Conservation (phyloP, 2,797 vertebrate genomes). For the Erpetoichthys calabaricus region DNA sequence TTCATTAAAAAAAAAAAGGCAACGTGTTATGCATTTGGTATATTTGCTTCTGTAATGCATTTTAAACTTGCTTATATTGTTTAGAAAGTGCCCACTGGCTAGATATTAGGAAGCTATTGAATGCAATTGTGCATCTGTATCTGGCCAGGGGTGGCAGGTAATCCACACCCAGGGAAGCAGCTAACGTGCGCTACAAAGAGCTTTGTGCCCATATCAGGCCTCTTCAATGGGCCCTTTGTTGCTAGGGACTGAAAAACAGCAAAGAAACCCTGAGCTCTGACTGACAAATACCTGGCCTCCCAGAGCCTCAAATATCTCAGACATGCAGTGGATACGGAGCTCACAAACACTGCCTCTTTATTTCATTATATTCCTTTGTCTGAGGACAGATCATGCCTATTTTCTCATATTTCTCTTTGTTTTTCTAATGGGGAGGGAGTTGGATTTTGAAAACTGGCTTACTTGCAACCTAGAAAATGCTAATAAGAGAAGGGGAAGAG, state of each 20-base stretch:
- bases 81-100: too few species aligned
- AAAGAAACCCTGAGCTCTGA: conserved; percentile 46
- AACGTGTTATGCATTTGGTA: too few species aligned
- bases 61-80: too few species aligned
- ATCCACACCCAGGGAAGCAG: conserved; percentile 10
- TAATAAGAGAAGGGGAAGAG: not conserved
- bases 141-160: conserved; percentile 1
- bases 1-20: too few species aligned
- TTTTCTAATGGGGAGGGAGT: conserved; percentile 4
- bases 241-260: conserved; percentile 49
- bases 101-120: too few species aligned
- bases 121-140: too few species aligned
- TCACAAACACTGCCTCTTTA: conserved; percentile 19
- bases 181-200: conserved; percentile 42
- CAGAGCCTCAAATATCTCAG: conserved; percentile 26
- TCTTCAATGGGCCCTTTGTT: conserved; percentile 90
- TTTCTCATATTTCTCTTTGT: conserved; percentile 19
- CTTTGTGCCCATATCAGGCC: conserved; percentile 54
- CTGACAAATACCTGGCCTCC: conserved; percentile 61
- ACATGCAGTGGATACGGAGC: conserved; percentile 19
- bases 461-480: not conserved
- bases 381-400: conserved; percentile 28
- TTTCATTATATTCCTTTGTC: conserved; percentile 25
- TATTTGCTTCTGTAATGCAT: too few species aligned
- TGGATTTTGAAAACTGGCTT: too few species aligned